Percentiles rank a stretch among this genome's conserved stretches.
phyloP scores from a whole-genome alignment of 2,113 vertebrate genomes.

The Hydrochoerus hydrochaeris region DNA sequence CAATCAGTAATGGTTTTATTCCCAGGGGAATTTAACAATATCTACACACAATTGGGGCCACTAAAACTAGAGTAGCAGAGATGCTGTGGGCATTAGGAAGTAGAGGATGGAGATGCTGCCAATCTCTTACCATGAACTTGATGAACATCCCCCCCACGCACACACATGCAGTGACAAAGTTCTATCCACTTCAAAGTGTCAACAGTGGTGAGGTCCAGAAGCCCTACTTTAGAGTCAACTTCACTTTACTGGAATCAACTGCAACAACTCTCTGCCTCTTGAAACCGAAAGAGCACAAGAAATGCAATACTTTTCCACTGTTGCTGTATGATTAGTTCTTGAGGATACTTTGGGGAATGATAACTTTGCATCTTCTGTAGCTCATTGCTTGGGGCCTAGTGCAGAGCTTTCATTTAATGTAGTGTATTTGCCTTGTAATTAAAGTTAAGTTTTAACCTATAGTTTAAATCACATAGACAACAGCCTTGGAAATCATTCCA shows the following conservation, averaged over 20 bases:
- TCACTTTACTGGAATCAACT: not conserved
- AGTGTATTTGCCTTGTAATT: constrained; percentile 32
- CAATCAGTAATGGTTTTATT: not conserved
- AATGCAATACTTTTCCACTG: not conserved
- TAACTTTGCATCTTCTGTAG: not conserved
- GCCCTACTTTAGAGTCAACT: not conserved
- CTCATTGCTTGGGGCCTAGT: not conserved
- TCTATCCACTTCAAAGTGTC: rapidly evolving
- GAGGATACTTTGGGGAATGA: not conserved
- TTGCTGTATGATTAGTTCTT: not conserved
- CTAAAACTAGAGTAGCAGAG: not conserved
- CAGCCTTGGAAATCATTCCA: not conserved
- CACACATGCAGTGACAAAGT: not conserved
- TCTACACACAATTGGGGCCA: not conserved
- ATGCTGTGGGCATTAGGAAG: not conserved
- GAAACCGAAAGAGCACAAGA: not conserved
- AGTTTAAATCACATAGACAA: constrained; percentile 42
- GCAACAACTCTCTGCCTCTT: not conserved
- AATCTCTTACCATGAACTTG: not conserved
- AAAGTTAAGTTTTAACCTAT: not conserved
- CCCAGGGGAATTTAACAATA: no score
- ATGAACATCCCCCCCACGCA: not conserved
- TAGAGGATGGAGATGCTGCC: not conserved
- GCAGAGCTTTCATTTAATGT: not conserved
- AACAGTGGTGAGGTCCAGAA: not conserved